Percentiles rank a stretch among this genome's conserved stretches.
Conservation (phyloP, 2,888 invertebrate species). For the Sepioteuthis lessoniana region DNA sequence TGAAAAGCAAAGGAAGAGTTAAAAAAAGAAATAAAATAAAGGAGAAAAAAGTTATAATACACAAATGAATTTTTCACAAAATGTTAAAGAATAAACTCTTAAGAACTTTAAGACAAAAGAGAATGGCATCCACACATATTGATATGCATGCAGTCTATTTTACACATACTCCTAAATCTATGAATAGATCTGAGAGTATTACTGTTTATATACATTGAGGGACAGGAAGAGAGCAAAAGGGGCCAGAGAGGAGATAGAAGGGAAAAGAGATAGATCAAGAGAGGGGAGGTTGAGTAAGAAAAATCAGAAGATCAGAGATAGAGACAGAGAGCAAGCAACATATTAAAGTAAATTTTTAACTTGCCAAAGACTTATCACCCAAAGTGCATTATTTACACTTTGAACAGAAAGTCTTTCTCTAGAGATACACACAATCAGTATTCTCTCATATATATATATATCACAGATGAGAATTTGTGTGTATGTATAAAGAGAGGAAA, state of each 20-base stretch:
- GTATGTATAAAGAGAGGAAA: not conserved
- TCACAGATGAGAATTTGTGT: slow-evolving; percentile 7
- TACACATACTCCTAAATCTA: not conserved
- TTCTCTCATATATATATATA: not conserved
- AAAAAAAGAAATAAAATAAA: no score
- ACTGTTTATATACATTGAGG: not conserved
- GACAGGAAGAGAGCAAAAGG: not conserved
- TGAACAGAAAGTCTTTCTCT: not conserved
- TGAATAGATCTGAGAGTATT: not conserved
- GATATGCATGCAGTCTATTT: not conserved
- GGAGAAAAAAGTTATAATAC: no score
- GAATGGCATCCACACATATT: not conserved
- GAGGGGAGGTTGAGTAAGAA: no score
- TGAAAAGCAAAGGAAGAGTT: no score
- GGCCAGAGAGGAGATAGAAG: no score
- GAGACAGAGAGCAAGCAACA: no score
- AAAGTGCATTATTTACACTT: no score
- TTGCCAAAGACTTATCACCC: no score
- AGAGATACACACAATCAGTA: not conserved
- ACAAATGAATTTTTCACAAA: not conserved
- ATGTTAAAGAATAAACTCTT: not conserved
- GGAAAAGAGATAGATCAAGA: no score
- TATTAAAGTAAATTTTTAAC: no score
- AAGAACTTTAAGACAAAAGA: not conserved
- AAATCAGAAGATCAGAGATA: no score